phyloP scores from a whole-genome alignment of 2,797 vertebrate species.

The Nyctibius grandis region DNA sequence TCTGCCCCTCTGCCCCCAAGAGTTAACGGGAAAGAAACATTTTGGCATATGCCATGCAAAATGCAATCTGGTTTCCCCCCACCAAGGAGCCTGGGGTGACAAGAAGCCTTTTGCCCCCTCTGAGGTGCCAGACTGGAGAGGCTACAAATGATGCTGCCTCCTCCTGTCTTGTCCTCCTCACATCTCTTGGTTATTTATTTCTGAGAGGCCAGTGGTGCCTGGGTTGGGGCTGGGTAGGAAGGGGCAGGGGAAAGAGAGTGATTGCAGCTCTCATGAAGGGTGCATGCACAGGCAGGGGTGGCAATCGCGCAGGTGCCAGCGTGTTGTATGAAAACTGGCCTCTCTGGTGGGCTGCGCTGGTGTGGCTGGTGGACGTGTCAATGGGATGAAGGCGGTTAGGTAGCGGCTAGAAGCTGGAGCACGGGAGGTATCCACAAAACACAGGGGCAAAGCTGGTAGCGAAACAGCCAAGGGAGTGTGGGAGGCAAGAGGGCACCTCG shows the following conservation, averaged over 20 bases:
- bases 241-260: neutral
- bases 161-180: neutral
- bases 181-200: neutral
- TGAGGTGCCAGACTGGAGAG: neutral
- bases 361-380: neutral
- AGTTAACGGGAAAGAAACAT: neutral
- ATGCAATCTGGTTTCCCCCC: neutral
- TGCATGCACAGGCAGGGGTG: rapidly evolving
- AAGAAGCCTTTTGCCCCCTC: neutral
- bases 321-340: neutral
- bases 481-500: neutral
- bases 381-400: rapidly evolving
- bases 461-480: neutral
- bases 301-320: neutral
- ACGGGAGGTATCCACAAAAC: neutral
- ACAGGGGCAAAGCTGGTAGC: neutral
- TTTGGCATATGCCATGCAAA: neutral
- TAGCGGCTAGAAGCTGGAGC: neutral
- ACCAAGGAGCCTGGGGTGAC: neutral
- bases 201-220: neutral
- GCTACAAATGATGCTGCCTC: neutral
- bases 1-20: neutral
- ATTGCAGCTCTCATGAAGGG: neutral
- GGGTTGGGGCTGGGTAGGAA: neutral
- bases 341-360: neutral